Conservation (phyloP, 2,888 invertebrate genomes). For the Lingula anatina region DNA sequence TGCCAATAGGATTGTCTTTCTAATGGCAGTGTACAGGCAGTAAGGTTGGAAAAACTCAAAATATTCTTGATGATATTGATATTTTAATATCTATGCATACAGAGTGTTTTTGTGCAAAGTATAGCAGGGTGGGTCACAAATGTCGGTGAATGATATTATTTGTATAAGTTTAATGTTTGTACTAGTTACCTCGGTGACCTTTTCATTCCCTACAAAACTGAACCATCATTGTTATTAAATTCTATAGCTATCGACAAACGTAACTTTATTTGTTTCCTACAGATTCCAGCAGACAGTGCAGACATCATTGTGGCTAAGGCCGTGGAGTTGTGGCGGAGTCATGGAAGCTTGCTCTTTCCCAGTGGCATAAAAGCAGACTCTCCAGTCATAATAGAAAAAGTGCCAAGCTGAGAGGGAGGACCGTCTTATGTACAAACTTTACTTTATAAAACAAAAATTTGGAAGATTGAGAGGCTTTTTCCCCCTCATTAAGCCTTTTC, state of each 20-base stretch:
- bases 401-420: slow-evolving; percentile 13
- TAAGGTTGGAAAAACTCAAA: not conserved
- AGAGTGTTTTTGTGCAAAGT: no score
- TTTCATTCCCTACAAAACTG: not conserved
- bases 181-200: not conserved
- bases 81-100: no score
- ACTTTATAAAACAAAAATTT: no score
- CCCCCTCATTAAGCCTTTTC: no score
- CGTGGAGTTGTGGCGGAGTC: slow-evolving; percentile 79
- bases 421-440: no score
- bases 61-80: no score
- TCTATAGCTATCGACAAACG: not conserved
- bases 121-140: no score
- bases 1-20: not conserved
- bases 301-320: slow-evolving; percentile 81
- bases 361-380: slow-evolving; percentile 22
- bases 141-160: no score
- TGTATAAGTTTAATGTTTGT: not conserved
- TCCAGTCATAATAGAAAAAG: slow-evolving; percentile 17
- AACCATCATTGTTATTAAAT: no score
- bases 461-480: no score
- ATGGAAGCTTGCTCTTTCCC: slow-evolving; percentile 58
- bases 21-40: not conserved
- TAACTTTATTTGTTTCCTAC: slow-evolving; percentile 25
- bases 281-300: slow-evolving; percentile 75